Conservation (phyloP, 2,888 invertebrate species). For the Nomada flava region DNA sequence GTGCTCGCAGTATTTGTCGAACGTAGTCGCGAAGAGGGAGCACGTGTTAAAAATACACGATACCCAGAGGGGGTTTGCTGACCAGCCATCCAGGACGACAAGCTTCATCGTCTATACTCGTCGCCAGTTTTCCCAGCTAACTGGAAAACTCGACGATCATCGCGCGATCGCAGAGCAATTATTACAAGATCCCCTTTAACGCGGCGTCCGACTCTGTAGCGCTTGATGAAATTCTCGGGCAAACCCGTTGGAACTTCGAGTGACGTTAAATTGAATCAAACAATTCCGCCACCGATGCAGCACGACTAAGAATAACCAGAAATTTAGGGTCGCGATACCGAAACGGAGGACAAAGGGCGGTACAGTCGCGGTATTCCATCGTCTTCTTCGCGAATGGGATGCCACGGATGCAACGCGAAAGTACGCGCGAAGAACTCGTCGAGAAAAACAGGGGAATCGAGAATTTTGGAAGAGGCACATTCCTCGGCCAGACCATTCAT, state of each 20-base stretch:
- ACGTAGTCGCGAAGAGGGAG: background rate
- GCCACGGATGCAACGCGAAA: too few species aligned
- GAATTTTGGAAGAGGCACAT: constrained; percentile 18
- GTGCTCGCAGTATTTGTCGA: constrained; percentile 23
- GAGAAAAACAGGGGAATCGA: constrained; percentile 23
- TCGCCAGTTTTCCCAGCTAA: constrained; percentile 29
- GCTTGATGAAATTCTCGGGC: constrained; percentile 61
- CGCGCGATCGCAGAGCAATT: constrained; percentile 25
- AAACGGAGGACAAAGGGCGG: too few species aligned
- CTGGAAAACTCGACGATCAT: constrained; percentile 35
- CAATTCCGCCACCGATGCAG: constrained; percentile 32
- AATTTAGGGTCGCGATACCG: too few species aligned
- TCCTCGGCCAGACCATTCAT: constrained; percentile 48
- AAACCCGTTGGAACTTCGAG: constrained; percentile 56
- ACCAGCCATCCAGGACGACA: background rate
- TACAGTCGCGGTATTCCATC: too few species aligned
- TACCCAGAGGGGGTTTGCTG: background rate
- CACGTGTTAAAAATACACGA: constrained; percentile 40
- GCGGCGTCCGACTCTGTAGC: constrained; percentile 53
- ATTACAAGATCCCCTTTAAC: constrained; percentile 60
- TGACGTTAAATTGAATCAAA: constrained; percentile 69
- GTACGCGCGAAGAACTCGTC: background rate
- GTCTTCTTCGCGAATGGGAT: too few species aligned
- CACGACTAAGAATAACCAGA: constrained; percentile 18
- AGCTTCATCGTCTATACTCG: constrained; percentile 4